Conservation (phyloP, 2,113 vertebrate genomes). For the Butorides virescens region DNA sequence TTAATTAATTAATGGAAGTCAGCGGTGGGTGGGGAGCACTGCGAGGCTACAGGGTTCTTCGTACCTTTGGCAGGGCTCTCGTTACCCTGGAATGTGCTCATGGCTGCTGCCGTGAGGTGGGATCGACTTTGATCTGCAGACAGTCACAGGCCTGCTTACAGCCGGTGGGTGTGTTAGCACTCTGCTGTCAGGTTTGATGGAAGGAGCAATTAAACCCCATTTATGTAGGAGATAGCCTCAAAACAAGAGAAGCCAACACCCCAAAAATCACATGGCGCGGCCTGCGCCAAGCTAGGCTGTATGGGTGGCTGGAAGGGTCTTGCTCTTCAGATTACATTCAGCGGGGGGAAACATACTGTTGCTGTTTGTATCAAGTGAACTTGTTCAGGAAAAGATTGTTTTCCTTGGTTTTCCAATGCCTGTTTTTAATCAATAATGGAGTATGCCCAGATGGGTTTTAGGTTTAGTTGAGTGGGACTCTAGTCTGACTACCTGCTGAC, state of each 20-base stretch:
- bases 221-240: not conserved
- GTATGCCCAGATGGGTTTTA: not conserved
- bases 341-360: not conserved
- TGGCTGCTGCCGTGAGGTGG: not conserved
- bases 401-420: not conserved
- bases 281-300: rapidly evolving
- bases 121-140: constrained; percentile 37
- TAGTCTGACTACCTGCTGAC: not conserved
- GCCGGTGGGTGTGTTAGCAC: not conserved
- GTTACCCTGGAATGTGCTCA: constrained; percentile 32
- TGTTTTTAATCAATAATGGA: not conserved
- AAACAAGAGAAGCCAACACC: not conserved
- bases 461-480: not conserved
- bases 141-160: not conserved
- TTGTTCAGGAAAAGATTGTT: not conserved
- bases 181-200: not conserved
- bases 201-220: not conserved
- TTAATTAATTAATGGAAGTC: constrained; percentile 59
- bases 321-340: not conserved
- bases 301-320: not conserved
- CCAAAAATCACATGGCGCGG: not conserved
- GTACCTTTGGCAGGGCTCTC: not conserved
- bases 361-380: not conserved
- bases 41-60: not conserved
- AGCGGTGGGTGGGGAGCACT: constrained; percentile 21